Evolutionary conservation across 2,797 vertebrate genomes (phyloP), one percentile per base, ranked within the genome.

Genomic region (Glossophaga mutica): DNA sequence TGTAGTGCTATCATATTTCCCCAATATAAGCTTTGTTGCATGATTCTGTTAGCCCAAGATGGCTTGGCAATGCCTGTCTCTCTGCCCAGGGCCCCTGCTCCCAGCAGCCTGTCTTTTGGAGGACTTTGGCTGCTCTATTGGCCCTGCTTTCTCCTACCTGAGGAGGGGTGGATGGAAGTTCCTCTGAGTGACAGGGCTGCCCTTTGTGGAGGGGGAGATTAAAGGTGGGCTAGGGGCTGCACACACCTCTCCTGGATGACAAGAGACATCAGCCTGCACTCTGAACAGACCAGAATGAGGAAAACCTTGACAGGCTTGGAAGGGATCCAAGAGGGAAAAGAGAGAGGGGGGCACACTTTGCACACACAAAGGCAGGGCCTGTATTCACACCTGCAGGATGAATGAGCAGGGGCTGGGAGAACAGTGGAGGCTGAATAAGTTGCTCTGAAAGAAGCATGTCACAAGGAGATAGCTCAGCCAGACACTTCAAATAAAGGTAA

Each of bases 361-460:
- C 24, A 0, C 83, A 97, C 98, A 98, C 98, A 98, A 98, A 98
- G 98, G 95, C 78, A 52, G 0, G 59, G 98, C 97, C 98, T 99
- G 98, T 98, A 97, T 98, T 98, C 98, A 98, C 98, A 98, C 98
- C 98, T 98, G 98, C 97, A 14, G 73, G 93, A 94, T 67, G 91
- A 96, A 97, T 0, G 77, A 90, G 1, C 96, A 73, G 97, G 90
- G 0, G 95, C 97, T 34, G 91, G 89, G 97, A 94, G 89, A 29
- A 65, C n/a, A 50, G 89, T 29, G 59, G 91, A 90, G 73, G 68
- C 65, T 4, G 1, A 98, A 98, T 98, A 98, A 98, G 98, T 98
- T 81, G 57, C 95, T 48, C 97, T 98, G 98, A 98, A 98, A 98
- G 98, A 97, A 97, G 97, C 88, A 94, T 83, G 59, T 95, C 83